Conservation (phyloP, 2,113 vertebrate genomes). For the Chaetorhynchus papuensis region DNA sequence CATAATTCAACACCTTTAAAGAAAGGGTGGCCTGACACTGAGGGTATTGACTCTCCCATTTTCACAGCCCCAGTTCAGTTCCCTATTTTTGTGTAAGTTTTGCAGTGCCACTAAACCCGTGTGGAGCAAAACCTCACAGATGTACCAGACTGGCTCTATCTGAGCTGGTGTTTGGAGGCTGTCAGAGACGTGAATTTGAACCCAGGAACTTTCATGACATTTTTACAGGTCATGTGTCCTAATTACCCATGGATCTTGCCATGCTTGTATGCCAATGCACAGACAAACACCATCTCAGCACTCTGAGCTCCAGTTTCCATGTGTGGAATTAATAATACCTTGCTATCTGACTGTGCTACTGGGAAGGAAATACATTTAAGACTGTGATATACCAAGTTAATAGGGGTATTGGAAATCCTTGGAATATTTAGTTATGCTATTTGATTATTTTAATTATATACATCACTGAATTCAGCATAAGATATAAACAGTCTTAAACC, state of each 20-base stretch:
- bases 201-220: neutral
- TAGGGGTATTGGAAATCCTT: neutral
- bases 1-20: neutral
- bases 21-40: neutral
- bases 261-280: neutral
- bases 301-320: neutral
- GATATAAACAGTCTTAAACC: neutral
- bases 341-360: neutral
- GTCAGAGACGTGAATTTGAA: neutral
- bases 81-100: neutral
- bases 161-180: neutral
- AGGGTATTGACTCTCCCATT: neutral
- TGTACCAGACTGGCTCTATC: neutral
- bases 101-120: fast-evolving
- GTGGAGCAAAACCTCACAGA: neutral
- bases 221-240: neutral
- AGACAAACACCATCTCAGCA: neutral
- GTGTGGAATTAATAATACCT: neutral
- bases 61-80: neutral
- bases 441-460: neutral
- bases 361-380: neutral
- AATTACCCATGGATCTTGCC: neutral
- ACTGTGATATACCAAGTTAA: neutral
- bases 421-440: neutral
- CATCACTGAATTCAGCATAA: neutral